These are phyloP conservation scores for Iselma pallidipennis DNA, from an alignment of 2,888 invertebrate genomes.

Conservation along the genomic window DNA sequence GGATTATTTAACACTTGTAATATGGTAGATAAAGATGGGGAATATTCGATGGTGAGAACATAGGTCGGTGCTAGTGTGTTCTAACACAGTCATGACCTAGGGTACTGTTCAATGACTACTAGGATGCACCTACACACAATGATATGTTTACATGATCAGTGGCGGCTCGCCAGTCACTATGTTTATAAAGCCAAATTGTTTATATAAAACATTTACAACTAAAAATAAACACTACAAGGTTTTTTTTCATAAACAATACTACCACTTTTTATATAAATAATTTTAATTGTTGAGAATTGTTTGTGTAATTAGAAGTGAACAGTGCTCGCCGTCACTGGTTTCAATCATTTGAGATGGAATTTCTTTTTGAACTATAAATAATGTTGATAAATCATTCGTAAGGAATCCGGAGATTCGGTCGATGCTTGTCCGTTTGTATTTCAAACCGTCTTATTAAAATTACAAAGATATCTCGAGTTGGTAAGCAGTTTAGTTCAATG, in stretches of 20 bases:
- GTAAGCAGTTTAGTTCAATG: neutral
- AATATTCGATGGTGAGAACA: constrained; percentile 2
- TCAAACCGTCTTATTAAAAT: neutral
- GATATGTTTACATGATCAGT: constrained; percentile 9
- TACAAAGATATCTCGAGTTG: neutral
- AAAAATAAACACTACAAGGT: too few relatives aligned
- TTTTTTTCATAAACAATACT: too few relatives aligned
- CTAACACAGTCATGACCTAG: constrained; percentile 47
- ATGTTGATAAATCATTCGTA: neutral
- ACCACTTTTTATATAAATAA: too few relatives aligned
- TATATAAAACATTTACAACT: too few relatives aligned
- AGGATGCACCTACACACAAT: constrained; percentile 44
- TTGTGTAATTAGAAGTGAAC: too few relatives aligned
- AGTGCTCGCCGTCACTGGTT: too few relatives aligned
- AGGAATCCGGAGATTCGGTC: neutral
- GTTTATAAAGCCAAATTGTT: too few relatives aligned
- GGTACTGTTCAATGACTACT: constrained; percentile 49
- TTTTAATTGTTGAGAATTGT: too few relatives aligned
- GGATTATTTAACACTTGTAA: neutral
- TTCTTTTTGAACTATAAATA: neutral
- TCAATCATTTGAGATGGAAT: too few relatives aligned
- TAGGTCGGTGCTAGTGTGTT: constrained; percentile 22
- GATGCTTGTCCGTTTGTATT: neutral
- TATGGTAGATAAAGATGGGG: neutral
- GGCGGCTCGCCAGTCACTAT: neutral